These are phyloP conservation scores for Psittacus erithacus DNA, from an alignment of 2,113 vertebrate genomes.

Conservation along the genomic window DNA sequence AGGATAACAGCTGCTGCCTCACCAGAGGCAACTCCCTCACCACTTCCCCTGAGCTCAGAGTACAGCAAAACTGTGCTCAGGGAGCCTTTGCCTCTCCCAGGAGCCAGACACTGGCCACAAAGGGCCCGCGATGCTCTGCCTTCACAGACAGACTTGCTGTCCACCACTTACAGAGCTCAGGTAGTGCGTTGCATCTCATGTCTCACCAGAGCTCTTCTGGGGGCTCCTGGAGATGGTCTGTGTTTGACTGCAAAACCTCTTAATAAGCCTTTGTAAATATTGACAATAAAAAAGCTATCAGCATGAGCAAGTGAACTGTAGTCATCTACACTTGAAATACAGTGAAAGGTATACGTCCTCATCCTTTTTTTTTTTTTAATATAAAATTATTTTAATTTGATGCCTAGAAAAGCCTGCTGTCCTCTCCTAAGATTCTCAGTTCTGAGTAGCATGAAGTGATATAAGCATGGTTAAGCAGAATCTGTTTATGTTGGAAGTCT, in stretches of 20 bases:
- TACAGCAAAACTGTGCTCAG: neutral
- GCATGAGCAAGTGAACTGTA: neutral
- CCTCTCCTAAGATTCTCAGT: neutral
- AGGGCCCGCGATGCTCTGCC: neutral
- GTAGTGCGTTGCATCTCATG: neutral
- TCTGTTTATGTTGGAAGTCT: conserved; percentile 6
- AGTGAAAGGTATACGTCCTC: neutral
- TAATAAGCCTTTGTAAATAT: neutral
- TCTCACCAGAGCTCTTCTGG: neutral
- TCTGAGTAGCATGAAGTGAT: neutral
- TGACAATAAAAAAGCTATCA: neutral
- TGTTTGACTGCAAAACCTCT: neutral
- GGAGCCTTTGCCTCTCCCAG: neutral
- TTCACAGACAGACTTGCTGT: neutral
- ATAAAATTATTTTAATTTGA: neutral
- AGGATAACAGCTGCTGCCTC: neutral
- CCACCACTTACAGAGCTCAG: neutral
- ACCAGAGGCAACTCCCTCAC: neutral
- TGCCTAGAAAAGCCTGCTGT: neutral
- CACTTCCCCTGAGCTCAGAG: neutral
- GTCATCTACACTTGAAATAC: neutral
- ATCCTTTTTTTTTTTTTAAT: neutral
- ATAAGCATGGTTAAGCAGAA: neutral
- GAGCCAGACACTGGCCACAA: neutral
- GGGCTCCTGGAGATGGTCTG: neutral